A percentile compares a stretch with the other conserved stretches of the same genome.
Conservation (phyloP, 2,113 vertebrate species). For the Hippolais icterina region DNA sequence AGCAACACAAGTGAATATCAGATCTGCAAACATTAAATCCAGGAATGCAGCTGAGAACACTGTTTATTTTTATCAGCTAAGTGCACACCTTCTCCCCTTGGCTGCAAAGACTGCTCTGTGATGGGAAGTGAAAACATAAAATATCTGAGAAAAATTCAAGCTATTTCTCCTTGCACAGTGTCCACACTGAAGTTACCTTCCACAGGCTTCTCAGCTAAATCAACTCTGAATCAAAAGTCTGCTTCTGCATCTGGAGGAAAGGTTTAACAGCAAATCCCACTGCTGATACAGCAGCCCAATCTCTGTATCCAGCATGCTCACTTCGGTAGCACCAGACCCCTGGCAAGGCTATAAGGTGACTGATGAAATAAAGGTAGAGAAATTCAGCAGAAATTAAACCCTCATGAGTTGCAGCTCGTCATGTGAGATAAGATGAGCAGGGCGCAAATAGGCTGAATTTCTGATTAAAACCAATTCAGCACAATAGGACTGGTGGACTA, state of each 20-base stretch:
- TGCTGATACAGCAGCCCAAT: neutral
- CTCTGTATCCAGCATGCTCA: neutral
- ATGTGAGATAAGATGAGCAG: neutral
- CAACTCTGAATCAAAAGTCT: neutral
- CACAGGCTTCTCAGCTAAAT: neutral
- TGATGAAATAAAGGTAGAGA: neutral
- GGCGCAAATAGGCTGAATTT: neutral
- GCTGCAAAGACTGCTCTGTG: neutral
- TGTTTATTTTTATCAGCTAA: conserved; percentile 61
- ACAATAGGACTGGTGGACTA: too few relatives aligned
- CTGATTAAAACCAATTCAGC: neutral
- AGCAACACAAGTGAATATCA: conserved; percentile 46
- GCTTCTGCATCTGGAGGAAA: neutral
- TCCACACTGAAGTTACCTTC: neutral
- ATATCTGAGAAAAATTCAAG: neutral
- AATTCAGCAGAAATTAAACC: neutral
- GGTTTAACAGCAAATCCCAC: neutral
- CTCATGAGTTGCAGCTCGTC: neutral
- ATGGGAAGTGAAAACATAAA: neutral
- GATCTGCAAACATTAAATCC: conserved; percentile 49
- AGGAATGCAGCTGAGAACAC: conserved; percentile 30
- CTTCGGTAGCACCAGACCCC: neutral
- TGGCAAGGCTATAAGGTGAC: neutral
- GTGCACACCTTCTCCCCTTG: conserved; percentile 35
- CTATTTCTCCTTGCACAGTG: neutral